A percentile compares a stretch with the other conserved stretches of the same genome.
Evolutionary conservation across 1,140 invertebrate species (phyloP).

Genomic region (Drosophila sproati): DNA sequence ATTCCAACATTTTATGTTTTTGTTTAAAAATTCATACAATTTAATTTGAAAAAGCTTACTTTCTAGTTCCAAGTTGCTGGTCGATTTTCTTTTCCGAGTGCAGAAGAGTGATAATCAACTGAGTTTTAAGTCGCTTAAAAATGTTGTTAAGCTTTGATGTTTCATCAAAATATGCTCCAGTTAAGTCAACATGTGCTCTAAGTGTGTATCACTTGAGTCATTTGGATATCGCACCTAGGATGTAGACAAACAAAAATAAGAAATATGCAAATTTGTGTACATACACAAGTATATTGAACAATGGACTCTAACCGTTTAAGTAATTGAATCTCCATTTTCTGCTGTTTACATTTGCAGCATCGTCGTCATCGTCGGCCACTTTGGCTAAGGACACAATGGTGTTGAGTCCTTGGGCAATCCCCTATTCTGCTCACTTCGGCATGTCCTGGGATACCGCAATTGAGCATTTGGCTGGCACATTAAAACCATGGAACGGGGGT

Average conservation of each 20-base stretch:
- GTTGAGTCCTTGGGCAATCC: slow-evolving; percentile 53
- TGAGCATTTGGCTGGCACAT: slow-evolving; percentile 79
- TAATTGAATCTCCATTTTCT: slow-evolving; percentile 84
- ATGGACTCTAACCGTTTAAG: slow-evolving; percentile 83
- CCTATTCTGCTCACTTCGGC: slow-evolving; percentile 68
- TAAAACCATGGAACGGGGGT: slow-evolving; percentile 47
- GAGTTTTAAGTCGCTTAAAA: not conserved
- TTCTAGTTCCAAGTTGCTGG: too few species aligned
- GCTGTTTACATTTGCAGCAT: slow-evolving; percentile 76
- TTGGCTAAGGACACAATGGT: slow-evolving; percentile 56
- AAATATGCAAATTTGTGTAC: slow-evolving; percentile 74
- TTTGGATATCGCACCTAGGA: slow-evolving; percentile 24
- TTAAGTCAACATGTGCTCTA: not conserved
- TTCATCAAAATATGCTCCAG: not conserved
- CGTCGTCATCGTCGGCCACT: slow-evolving; percentile 43
- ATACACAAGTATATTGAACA: slow-evolving; percentile 59
- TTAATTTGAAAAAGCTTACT: too few species aligned
- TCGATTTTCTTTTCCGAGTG: too few species aligned
- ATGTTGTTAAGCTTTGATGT: not conserved
- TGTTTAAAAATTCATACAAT: too few species aligned
- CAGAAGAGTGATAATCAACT: too few species aligned
- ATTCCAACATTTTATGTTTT: too few species aligned
- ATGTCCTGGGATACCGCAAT: slow-evolving; percentile 81
- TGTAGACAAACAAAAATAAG: slow-evolving; percentile 46
- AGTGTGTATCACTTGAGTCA: slow-evolving; percentile 11